phyloP scores from a whole-genome alignment of 2,113 vertebrate species.

The Xiphophorus hellerii region DNA sequence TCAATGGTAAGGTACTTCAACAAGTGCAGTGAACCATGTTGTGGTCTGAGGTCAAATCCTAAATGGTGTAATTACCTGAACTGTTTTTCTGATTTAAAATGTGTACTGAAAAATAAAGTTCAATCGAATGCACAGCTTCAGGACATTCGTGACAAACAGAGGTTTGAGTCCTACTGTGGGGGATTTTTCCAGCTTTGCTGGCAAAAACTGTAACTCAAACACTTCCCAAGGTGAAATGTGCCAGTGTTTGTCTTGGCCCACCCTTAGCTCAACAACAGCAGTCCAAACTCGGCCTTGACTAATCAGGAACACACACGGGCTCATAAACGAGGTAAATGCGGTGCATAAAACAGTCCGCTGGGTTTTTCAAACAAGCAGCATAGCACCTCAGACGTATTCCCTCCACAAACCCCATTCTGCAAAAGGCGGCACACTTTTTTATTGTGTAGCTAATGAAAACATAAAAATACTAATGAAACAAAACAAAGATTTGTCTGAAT shows the following conservation, averaged over 20 bases:
- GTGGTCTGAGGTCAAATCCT: too few species aligned
- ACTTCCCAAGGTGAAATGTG: neutral
- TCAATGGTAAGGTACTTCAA: neutral
- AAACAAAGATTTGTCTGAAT: neutral
- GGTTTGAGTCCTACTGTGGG: neutral
- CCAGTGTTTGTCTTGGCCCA: neutral
- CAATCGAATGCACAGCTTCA: neutral
- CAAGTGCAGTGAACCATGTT: neutral
- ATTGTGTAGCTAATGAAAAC: too few species aligned
- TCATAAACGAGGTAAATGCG: neutral
- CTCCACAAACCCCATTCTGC: neutral
- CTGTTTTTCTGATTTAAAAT: neutral
- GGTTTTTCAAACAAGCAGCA: neutral
- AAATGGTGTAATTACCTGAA: neutral
- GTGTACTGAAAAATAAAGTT: neutral
- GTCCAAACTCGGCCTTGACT: neutral
- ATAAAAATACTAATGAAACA: neutral
- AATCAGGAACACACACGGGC: neutral
- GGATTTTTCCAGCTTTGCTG: neutral
- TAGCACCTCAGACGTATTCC: neutral
- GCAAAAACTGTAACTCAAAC: neutral
- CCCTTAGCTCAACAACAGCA: neutral
- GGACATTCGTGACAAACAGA: neutral
- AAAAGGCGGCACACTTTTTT: neutral
- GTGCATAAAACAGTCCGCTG: neutral